A percentile compares a stretch with the other conserved stretches of the same genome.
Conservation (phyloP, 2,797 vertebrate species). For the Agapornis canus region DNA sequence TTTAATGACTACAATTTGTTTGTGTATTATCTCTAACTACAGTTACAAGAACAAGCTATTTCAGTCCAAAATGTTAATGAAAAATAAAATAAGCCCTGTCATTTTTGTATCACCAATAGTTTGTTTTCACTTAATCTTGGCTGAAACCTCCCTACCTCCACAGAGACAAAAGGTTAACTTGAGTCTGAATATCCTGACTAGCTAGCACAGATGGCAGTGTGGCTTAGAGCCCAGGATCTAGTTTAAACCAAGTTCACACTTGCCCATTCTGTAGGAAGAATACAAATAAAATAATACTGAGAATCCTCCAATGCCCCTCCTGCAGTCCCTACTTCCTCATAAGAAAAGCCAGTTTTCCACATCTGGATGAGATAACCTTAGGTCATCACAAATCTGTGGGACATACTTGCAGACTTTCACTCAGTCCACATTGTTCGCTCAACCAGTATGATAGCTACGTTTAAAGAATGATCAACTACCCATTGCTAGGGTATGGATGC, state of each 20-base stretch:
- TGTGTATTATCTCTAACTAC: neutral
- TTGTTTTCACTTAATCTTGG: neutral
- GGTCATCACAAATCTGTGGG: neutral
- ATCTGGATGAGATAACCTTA: neutral
- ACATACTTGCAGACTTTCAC: neutral
- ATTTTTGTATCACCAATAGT: neutral
- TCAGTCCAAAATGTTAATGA: neutral
- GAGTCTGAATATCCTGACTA: neutral
- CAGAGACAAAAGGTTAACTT: neutral
- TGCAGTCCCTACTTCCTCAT: neutral
- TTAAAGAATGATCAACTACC: neutral
- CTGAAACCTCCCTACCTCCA: neutral
- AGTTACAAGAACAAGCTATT: neutral
- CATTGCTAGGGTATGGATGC: neutral
- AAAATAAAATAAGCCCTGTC: neutral
- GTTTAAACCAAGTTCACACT: neutral
- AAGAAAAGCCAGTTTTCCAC: neutral
- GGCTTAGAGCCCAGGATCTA: slow-evolving; percentile 18
- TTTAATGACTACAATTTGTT: neutral
- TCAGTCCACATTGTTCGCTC: neutral
- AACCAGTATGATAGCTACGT: neutral
- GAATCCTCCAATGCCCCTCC: neutral
- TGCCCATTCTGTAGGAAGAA: neutral
- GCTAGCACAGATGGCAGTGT: neutral
- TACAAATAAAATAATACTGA: neutral